Conservation (phyloP, 53 echinoderm and acorn worm genomes). For the Henricia sp. region DNA sequence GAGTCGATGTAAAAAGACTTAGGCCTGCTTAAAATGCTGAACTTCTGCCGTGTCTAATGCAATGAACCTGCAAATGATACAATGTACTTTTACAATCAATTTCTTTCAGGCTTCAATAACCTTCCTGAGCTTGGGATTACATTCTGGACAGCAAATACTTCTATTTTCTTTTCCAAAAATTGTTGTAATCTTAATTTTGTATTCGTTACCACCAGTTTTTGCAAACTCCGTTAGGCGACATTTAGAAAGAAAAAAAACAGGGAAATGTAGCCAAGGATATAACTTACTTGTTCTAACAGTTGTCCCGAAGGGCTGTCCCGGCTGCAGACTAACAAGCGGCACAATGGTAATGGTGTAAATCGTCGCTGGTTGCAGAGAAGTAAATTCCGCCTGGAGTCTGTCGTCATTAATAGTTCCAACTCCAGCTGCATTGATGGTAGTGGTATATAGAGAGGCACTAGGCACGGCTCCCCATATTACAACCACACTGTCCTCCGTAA, state of each 20-base stretch:
- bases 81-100: no score
- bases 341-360: slow-evolving; percentile 29
- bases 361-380: slow-evolving; percentile 2
- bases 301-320: not conserved
- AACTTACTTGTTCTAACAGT: slow-evolving; percentile 39
- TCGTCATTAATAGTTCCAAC: not conserved
- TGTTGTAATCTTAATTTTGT: not conserved
- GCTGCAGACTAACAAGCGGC: not conserved
- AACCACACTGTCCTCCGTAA: not conserved
- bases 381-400: not conserved
- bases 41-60: no score
- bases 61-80: no score
- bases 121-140: no score
- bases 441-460: not conserved
- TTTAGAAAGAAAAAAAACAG: no score
- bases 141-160: no score
- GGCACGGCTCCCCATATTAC: slow-evolving; percentile 55
- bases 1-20: no score
- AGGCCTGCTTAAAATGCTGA: no score
- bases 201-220: not conserved
- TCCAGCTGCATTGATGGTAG: not conserved
- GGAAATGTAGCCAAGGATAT: not conserved
- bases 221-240: no score
- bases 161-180: not conserved
- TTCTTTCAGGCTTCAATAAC: no score